Base-by-base conservation (phyloP, 2,113 vertebrate genomes). In the Lycaon pictus region DNA sequence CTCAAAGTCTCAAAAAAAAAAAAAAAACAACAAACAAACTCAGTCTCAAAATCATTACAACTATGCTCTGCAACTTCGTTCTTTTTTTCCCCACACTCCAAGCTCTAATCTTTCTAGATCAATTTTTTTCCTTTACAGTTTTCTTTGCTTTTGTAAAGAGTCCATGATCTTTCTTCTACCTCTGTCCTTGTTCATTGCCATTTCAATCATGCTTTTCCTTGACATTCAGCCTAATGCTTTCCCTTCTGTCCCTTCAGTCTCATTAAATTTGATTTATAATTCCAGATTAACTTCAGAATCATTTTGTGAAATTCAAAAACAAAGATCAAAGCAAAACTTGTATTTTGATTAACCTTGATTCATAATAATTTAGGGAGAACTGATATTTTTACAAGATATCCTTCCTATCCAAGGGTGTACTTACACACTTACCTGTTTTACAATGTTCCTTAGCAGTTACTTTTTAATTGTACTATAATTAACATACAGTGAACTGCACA, bases 241-340 rank as follows among this genome's bases (percentile, higher is more conserved):
- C 79, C 60, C 51, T 77, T 13, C 37, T 56, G 60, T 87, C 23
- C n/a, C 6, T 63, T 74, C 55, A 86, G n/a, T 65, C 48, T 95
- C 69, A 93, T 71, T 88, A 88, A 93, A 93, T 11, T 37, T 74
- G 69, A 27, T 27, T 95, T 81, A 16, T 82, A 83, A 96, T 63
- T 37, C 17, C 35, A 81, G 62, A 69, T 81, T 63, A 92, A 88
- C 29, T 95, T 83, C 29, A 76, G 71, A 97, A 85, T 81, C 20
- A 90, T 53, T 90, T 55, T 72, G 60, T 37, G 84, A 92, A 74
- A 15, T 76, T 81, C 20, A 93, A 88, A 96, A 76, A 77, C 79
- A 88, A 94, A 96, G 55, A 88, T 72, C 90, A 92, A 93, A 88
- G 82, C n/a, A 84, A 90, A 94, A 88, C 17, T 62, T 55, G 51